Base-by-base conservation (phyloP, 2,888 invertebrate genomes). In the Hydropsyche betteni region DNA sequence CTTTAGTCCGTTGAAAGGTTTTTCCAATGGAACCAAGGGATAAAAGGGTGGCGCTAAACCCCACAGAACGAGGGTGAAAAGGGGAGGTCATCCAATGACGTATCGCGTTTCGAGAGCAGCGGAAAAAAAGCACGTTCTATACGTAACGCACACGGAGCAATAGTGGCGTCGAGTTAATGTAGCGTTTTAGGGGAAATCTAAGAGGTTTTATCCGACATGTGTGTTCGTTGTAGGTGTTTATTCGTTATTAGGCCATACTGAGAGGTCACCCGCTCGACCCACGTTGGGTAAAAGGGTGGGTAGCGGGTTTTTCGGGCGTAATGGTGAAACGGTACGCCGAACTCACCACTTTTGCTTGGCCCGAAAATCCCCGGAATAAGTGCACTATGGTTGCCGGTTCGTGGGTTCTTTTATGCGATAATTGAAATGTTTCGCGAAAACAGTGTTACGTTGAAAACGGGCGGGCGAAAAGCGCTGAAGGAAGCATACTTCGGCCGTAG, bases 111-210 rank as follows among this genome's bases (percentile, higher is more conserved):
- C 24, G 24, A 2, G 44, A 44, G 24, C 24, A 24, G 24, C 24
- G 24, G 44, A 44, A 44, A 44, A 44, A 44, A 44, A 44, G 44
- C 44, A 44, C 44, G 44, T 44, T 44, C 44, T 44, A 24, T 24
- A 24, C 24, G 24, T 24, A 24, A 24, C 51, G 51, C 8, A 51
- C 6, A n/a, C 16, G 55, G 36, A 36, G 36, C 64, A 36, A 64
- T 64, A 64, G 64, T 5, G 44, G 64, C 34, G 10, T 36, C 34
- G 33, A 44, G 44, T 36, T 64, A 64, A 53, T 70, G 36, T 52
- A 70, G 53, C 53, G 33, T 70, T 70, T 64, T 51, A 53, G 70
- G 34, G 16, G 53, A 70, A 70, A 70, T 70, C 70, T 53, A 70
- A 70, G 53, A 70, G 70, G 52, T 52, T 70, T 70, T 70, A 70